These are phyloP conservation scores for Aurelia coerulea DNA, from an alignment of 30 jellyfish, hydroid and myxozoan species.

Conservation along the genomic window DNA sequence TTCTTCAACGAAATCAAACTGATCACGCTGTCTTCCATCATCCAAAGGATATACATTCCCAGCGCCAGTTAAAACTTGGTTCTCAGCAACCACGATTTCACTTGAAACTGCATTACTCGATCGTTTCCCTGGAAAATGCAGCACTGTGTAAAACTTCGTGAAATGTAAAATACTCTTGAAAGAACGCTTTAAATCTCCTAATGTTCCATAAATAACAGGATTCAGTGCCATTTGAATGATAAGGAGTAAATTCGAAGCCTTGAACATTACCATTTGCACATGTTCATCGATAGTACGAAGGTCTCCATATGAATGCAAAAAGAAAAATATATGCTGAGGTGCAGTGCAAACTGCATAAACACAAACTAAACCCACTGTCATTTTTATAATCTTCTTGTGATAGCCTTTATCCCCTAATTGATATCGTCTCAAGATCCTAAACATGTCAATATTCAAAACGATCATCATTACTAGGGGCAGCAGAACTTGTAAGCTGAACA, in stretches of 20 bases:
- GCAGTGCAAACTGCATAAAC: constrained; percentile 55
- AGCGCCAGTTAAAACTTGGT: neutral
- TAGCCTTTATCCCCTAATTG: constrained; percentile 1
- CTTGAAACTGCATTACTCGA: neutral
- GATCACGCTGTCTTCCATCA: too few relatives aligned
- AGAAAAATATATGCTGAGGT: constrained; percentile 63
- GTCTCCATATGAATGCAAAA: constrained; percentile 56
- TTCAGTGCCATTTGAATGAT: constrained; percentile 53
- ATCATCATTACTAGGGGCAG: constrained; percentile 37
- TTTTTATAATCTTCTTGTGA: constrained; percentile 33
- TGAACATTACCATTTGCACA: constrained; percentile 2
- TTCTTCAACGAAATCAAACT: too few relatives aligned
- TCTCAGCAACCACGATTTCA: neutral
- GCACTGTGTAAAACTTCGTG: constrained; percentile 8
- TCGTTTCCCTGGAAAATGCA: neutral
- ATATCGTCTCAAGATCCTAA: constrained; percentile 1
- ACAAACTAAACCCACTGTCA: constrained; percentile 46
- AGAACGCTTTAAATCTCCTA: constrained; percentile 35
- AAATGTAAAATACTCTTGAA: constrained; percentile 4
- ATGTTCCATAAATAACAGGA: constrained; percentile 65
- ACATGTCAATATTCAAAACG: constrained; percentile 7
- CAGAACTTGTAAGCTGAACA: constrained; percentile 40
- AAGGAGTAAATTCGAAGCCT: constrained; percentile 32
- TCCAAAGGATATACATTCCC: too few relatives aligned
- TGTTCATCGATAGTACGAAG: neutral